Evolutionary conservation across 2,113 vertebrate genomes (phyloP), one percentile per base, ranked within the genome.

Genomic region (Addax nasomaculatus): DNA sequence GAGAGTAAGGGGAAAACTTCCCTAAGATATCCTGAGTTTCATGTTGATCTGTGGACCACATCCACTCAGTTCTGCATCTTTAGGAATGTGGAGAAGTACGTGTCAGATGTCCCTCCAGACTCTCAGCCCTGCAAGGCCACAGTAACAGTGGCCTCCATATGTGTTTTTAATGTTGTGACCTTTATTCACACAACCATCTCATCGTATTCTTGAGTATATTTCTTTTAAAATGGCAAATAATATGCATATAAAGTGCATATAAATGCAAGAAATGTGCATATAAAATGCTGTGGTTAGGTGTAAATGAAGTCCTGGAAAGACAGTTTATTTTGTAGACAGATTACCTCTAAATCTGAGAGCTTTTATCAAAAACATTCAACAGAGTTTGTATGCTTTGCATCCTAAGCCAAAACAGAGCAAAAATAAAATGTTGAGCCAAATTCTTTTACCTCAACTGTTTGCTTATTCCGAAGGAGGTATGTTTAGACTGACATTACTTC

Each of bases 291-390:
- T 62, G n/a, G 8, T 73, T 70, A 7, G 13, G 2, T 96, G 27
- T 86, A 86, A 92, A 79, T 83, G 84, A 93, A 96, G 21, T 30
- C 58, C 55, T 88, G n/a, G 60, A 16, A 85, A 94, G 39, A 36
- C 36, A 51, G 36, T 25, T 94, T 88, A 81, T 86, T 95, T 94
- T 90, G 16, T 85, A 92, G 33, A 93, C 14, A 92, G 45, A 93
- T 97, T 97, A 94, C 70, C 70, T 97, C 29, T 62, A 95, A 91
- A 83, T 97, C 88, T 73, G 83, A 93, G 64, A 49, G 64, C n/a
- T 97, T 97, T 97, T 89, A 96, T 97, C 60, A 93, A 96, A 97
- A 96, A 95, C 93, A 95, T 57, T 95, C 33, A 80, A 58, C 51
- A 67, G 45, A 85, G 27, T 95, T 96, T 97, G 67, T 93, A 88